These are phyloP conservation scores for Trachelus iudaicus DNA, from an alignment of 2,888 invertebrate genomes.

Conservation along the genomic window DNA sequence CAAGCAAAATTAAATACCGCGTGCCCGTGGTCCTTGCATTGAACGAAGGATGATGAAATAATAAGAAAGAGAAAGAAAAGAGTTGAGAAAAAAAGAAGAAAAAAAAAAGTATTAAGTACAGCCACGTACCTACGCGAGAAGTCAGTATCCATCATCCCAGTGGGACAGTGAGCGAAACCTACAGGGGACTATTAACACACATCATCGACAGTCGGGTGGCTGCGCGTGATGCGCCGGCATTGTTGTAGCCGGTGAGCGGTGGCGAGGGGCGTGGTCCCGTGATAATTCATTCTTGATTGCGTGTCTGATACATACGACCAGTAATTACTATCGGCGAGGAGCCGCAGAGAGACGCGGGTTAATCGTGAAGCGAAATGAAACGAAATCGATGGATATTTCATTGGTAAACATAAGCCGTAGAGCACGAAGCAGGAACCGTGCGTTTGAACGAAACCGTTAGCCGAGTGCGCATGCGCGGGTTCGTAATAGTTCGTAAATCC, in stretches of 20 bases:
- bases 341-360: too few species aligned
- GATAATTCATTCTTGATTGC: slow-evolving; percentile 66
- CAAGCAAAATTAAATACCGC: too few species aligned
- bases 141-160: slow-evolving; percentile 24
- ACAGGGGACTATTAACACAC: slow-evolving; percentile 60
- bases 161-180: slow-evolving; percentile 28
- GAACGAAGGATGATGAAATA: background rate
- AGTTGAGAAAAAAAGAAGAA: background rate
- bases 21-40: too few species aligned
- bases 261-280: slow-evolving; percentile 56
- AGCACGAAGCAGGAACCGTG: background rate
- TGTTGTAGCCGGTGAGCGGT: slow-evolving; percentile 50
- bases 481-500: background rate
- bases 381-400: background rate
- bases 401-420: background rate
- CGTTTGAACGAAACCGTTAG: background rate
- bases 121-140: slow-evolving; percentile 19
- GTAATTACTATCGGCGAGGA: slow-evolving; percentile 47
- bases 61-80: background rate
- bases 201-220: slow-evolving; percentile 62
- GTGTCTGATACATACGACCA: slow-evolving; percentile 64
- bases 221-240: slow-evolving; percentile 62
- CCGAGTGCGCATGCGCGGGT: too few species aligned
- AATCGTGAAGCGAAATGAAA: too few species aligned
- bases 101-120: background rate